Evolutionary conservation across 2,888 invertebrate genomes (phyloP).

Genomic region (Cantharis nigra): DNA sequence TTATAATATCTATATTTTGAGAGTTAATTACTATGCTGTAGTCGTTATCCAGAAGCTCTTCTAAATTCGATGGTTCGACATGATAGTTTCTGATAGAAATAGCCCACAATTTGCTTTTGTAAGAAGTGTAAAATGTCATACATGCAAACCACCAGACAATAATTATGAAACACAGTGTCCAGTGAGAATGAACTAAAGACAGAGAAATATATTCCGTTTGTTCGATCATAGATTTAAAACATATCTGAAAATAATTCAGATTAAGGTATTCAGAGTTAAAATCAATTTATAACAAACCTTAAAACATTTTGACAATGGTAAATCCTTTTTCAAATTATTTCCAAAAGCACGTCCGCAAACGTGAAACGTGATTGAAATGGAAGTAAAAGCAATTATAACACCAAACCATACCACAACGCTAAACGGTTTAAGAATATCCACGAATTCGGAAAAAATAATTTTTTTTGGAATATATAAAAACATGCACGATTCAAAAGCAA

Average conservation of each 20-base stretch:
- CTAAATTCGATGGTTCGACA: conserved; percentile 31
- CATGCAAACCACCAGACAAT: conserved; percentile 32
- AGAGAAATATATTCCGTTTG: conserved; percentile 24
- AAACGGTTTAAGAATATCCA: conserved; percentile 31
- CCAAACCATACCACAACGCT: conserved; percentile 25
- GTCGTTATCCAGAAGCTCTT: conserved; percentile 32
- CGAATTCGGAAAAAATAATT: conserved; percentile 12
- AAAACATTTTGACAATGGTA: conserved; percentile 2
- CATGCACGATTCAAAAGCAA: conserved; percentile 30
- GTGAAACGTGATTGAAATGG: conserved; percentile 8
- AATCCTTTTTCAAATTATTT: background rate
- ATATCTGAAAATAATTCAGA: conserved; percentile 23
- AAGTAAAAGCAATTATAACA: conserved; percentile 7
- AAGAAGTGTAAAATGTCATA: conserved; percentile 35
- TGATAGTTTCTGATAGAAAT: conserved; percentile 35
- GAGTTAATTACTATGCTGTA: conserved; percentile 33
- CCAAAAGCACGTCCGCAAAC: background rate
- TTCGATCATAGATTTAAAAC: conserved; percentile 32
- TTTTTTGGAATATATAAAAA: conserved; percentile 33
- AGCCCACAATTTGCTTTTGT: conserved; percentile 40
- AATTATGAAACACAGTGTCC: conserved; percentile 25
- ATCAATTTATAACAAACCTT: conserved; percentile 4
- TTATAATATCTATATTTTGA: conserved; percentile 6
- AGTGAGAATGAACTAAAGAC: background rate
- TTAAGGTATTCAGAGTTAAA: background rate